Percentiles rank a stretch among this genome's conserved stretches.
Conservation (phyloP, 2,888 invertebrate genomes). For the Piscicola geometra region DNA sequence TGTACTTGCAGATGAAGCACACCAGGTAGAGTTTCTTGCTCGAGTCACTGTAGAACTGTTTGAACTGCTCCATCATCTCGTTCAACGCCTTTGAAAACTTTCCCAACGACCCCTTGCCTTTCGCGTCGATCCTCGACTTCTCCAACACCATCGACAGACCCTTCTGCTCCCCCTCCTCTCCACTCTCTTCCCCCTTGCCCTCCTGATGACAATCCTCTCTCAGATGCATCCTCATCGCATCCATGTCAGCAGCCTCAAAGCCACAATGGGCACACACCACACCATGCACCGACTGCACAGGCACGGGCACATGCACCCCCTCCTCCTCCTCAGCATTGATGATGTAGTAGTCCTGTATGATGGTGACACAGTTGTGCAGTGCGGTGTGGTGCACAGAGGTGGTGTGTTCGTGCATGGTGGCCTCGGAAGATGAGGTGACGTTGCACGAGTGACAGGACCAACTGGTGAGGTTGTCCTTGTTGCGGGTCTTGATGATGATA, state of each 20-base stretch:
- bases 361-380: neutral
- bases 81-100: constrained; percentile 1
- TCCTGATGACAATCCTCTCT: neutral
- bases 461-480: neutral
- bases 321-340: neutral
- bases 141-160: neutral
- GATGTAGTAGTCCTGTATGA: neutral
- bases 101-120: neutral
- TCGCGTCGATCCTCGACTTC: neutral
- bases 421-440: neutral
- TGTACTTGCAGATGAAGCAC: constrained; percentile 55
- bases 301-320: neutral
- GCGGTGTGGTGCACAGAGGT: neutral
- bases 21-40: neutral
- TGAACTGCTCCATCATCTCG: constrained; percentile 10
- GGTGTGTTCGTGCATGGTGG: neutral
- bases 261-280: neutral
- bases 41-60: neutral
- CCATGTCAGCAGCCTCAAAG: neutral
- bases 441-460: neutral
- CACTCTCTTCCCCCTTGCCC: neutral
- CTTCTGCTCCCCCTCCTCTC: neutral
- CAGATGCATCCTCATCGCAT: neutral
- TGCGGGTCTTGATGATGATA: constrained; percentile 5
- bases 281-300: too few relatives aligned